Evolutionary conservation across 2,113 vertebrate species (phyloP).

Genomic region (Ploceus nigricollis): DNA sequence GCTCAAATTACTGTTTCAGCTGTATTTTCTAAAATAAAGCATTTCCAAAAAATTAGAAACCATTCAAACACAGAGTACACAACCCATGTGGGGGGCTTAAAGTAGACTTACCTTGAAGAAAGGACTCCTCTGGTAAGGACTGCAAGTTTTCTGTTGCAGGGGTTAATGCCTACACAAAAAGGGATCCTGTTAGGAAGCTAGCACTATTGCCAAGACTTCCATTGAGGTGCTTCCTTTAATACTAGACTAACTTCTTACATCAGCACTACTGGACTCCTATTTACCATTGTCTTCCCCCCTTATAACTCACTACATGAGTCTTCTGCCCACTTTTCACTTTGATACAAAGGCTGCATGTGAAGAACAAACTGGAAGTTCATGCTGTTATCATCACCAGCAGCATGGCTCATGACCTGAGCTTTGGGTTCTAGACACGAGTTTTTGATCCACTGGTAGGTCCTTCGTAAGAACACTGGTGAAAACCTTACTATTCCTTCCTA

Average conservation of each 20-base stretch:
- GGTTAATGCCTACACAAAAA: not conserved
- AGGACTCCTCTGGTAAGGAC: not conserved
- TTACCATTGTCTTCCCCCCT: not conserved
- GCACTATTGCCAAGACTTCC: not conserved
- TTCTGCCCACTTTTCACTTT: not conserved
- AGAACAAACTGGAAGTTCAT: not conserved
- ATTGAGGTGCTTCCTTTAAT: not conserved
- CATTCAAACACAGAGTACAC: not conserved
- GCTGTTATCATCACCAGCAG: not conserved
- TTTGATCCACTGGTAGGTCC: not conserved
- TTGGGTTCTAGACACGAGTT: not conserved
- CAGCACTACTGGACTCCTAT: not conserved
- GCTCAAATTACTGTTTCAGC: not conserved
- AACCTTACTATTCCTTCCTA: not conserved
- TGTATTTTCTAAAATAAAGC: not conserved
- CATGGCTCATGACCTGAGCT: not conserved
- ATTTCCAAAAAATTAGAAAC: not conserved
- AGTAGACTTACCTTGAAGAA: conserved; percentile 17
- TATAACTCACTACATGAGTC: not conserved
- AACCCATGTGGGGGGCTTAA: not conserved
- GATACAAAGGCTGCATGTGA: not conserved
- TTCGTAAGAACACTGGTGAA: not conserved
- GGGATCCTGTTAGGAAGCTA: not conserved
- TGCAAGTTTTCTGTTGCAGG: not conserved
- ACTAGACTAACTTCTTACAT: not conserved